Conservation (phyloP, 1,140 invertebrate species). For the Drosophila bocki region DNA sequence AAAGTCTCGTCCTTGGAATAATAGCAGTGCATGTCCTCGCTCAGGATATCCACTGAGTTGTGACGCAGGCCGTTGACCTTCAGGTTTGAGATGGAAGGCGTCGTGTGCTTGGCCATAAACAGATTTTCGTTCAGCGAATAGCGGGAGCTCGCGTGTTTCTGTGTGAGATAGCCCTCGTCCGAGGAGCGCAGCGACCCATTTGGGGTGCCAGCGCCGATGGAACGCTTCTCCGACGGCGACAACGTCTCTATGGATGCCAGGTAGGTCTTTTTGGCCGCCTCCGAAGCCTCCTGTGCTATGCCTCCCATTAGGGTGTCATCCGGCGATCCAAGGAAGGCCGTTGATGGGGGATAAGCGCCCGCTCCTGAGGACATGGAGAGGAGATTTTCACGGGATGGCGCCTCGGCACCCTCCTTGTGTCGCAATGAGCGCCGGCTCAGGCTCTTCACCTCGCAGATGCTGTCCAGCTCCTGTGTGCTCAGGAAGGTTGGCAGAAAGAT, state of each 20-base stretch:
- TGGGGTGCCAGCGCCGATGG: slow-evolving; percentile 32
- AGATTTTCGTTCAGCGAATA: slow-evolving; percentile 80
- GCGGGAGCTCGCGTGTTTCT: slow-evolving; percentile 71
- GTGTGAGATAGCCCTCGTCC: slow-evolving; percentile 68
- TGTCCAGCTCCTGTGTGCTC: slow-evolving; percentile 72
- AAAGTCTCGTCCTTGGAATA: slow-evolving; percentile 71
- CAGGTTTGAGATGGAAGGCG: slow-evolving; percentile 58
- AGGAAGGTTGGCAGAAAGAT: slow-evolving; percentile 80
- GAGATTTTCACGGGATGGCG: slow-evolving; percentile 76
- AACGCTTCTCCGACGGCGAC: slow-evolving; percentile 80
- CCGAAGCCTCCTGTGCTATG: slow-evolving; percentile 41
- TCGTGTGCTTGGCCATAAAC: slow-evolving; percentile 62
- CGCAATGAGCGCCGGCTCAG: slow-evolving; percentile 75
- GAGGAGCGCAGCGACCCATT: slow-evolving; percentile 59
- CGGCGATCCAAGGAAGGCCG: slow-evolving; percentile 60
- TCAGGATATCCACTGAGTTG: slow-evolving; percentile 79
- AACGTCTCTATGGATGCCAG: slow-evolving; percentile 82
- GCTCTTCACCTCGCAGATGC: slow-evolving; percentile 74
- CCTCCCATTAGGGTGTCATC: slow-evolving; percentile 77
- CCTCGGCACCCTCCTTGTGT: slow-evolving; percentile 73
- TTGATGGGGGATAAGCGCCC: slow-evolving; percentile 53
- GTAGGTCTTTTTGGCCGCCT: slow-evolving; percentile 62
- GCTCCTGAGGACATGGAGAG: slow-evolving; percentile 77
- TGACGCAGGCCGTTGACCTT: slow-evolving; percentile 68
- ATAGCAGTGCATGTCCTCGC: slow-evolving; percentile 73